A percentile compares a stretch with the other conserved stretches of the same genome.
Conservation (phyloP, 2,113 vertebrate genomes). For the Rousettus leschenaultii region DNA sequence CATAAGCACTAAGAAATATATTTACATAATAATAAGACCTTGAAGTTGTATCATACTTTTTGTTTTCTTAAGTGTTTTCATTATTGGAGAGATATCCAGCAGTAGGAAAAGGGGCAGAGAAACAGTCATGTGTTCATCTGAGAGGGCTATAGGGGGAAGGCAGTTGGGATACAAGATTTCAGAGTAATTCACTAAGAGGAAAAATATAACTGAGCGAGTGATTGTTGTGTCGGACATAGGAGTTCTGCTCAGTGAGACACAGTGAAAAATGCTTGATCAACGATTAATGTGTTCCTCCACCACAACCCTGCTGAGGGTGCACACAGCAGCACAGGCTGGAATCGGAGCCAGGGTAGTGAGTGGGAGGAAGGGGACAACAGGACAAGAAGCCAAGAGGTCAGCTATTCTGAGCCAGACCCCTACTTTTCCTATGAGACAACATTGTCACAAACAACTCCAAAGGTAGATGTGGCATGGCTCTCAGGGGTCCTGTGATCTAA, state of each 20-base stretch:
- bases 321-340: accelerated
- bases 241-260: not conserved
- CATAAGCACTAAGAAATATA: not conserved
- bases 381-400: not conserved
- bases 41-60: not conserved
- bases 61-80: not conserved
- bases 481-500: not conserved
- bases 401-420: not conserved
- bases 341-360: accelerated
- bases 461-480: not conserved
- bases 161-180: not conserved
- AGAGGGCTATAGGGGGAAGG: not conserved
- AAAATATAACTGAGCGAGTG: not conserved
- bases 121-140: not conserved
- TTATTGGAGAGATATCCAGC: not conserved
- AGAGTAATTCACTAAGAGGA: not conserved
- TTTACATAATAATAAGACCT: not conserved
- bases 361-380: not conserved
- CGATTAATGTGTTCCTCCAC: not conserved
- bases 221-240: not conserved
- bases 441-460: not conserved
- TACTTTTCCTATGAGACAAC: not conserved
- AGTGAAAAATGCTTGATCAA: not conserved
- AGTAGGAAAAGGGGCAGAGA: not conserved
- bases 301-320: no score